A percentile compares a stretch with the other conserved stretches of the same genome.
Conservation (phyloP, 1,140 invertebrate species). For the Kradibia gibbosae region DNA sequence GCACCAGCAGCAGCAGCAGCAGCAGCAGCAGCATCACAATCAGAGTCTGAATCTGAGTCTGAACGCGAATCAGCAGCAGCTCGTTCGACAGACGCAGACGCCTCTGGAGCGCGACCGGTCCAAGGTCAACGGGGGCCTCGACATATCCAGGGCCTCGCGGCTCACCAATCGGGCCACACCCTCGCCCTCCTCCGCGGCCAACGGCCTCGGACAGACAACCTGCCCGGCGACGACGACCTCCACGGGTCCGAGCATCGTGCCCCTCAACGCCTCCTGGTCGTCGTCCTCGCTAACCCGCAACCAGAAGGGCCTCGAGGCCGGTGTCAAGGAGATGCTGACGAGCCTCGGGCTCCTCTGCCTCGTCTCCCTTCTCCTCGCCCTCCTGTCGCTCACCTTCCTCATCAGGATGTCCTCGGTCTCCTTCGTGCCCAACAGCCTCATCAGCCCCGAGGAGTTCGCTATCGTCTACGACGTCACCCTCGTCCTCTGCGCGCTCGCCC, state of each 20-base stretch:
- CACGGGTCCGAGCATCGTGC: conserved; percentile 60
- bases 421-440: conserved; percentile 74
- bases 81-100: conserved; percentile 52
- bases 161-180: conserved; percentile 67
- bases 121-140: conserved; percentile 73
- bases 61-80: conserved; percentile 34
- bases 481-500: conserved; percentile 88
- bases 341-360: conserved; percentile 89
- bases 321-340: conserved; percentile 86
- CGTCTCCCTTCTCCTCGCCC: conserved; percentile 85
- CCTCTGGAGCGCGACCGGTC: conserved; percentile 62
- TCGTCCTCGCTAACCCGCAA: conserved; percentile 70
- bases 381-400: conserved; percentile 88
- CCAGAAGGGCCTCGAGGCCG: conserved; percentile 71
- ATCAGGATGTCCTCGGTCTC: conserved; percentile 85
- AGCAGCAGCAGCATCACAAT: background rate
- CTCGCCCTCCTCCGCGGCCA: conserved; percentile 53
- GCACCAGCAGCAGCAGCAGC: conserved; percentile 44
- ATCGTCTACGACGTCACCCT: conserved; percentile 92
- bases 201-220: background rate
- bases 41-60: conserved; percentile 5
- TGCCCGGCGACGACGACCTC: conserved; percentile 32
- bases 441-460: conserved; percentile 83
- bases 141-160: conserved; percentile 71
- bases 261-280: conserved; percentile 73